phyloP scores from a whole-genome alignment of 2,888 invertebrate genomes.

The Pseudanteris insignis region DNA sequence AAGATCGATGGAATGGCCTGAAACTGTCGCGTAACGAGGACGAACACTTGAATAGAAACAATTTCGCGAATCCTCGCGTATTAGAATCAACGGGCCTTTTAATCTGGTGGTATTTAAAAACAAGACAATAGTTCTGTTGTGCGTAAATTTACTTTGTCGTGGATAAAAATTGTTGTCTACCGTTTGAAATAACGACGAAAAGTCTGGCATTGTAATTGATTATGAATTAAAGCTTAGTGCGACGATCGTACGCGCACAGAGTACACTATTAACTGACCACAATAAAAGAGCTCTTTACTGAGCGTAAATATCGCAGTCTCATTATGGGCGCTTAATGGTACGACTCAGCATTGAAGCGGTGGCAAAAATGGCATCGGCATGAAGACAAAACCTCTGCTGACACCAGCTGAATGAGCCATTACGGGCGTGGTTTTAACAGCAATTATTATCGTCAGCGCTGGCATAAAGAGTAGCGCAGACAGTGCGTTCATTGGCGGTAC shows the following conservation, averaged over 20 bases:
- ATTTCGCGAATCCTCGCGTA: constrained; percentile 17
- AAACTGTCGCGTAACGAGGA: constrained; percentile 26
- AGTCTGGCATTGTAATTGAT: constrained; percentile 32
- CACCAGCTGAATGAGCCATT: constrained; percentile 65
- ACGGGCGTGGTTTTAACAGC: constrained; percentile 57
- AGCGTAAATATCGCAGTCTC: constrained; percentile 49
- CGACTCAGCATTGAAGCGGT: constrained; percentile 58
- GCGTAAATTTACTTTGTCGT: constrained; percentile 31
- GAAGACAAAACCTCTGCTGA: constrained; percentile 49
- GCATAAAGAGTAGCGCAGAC: constrained; percentile 51
- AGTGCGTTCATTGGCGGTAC: constrained; percentile 34
- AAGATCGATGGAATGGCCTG: constrained; percentile 13
- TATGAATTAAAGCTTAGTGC: constrained; percentile 29
- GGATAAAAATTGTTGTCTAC: constrained; percentile 27
- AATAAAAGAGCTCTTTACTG: constrained; percentile 41
- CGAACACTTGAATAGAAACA: constrained; percentile 33
- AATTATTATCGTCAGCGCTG: constrained; percentile 62
- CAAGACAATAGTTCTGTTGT: constrained; percentile 31
- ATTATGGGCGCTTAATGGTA: constrained; percentile 61
- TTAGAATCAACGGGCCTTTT: too few relatives aligned
- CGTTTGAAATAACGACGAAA: constrained; percentile 22
- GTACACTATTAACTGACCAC: constrained; percentile 47
- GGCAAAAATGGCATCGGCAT: constrained; percentile 40
- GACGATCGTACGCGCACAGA: constrained; percentile 26
- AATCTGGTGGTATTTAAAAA: too few relatives aligned